Evolutionary conservation across 2,888 invertebrate genomes (phyloP).

Genomic region (Thecophora atra): DNA sequence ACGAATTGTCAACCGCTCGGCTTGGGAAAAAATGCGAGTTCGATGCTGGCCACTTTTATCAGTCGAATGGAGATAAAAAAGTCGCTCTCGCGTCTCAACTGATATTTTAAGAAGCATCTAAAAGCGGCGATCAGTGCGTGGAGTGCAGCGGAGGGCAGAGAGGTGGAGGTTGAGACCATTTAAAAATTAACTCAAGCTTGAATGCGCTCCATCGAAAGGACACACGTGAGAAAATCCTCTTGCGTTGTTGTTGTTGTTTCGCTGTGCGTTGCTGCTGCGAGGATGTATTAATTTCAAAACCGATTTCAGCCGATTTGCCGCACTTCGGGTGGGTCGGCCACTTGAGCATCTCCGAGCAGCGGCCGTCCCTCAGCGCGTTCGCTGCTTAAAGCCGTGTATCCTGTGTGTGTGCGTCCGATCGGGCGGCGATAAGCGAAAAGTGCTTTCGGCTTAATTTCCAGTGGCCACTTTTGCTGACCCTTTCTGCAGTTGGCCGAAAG

Average conservation of each 20-base stretch:
- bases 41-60: background rate
- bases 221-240: slow-evolving; percentile 34
- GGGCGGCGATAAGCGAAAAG: slow-evolving; percentile 26
- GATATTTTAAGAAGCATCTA: background rate
- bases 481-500: background rate
- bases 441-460: slow-evolving; percentile 24
- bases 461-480: slow-evolving; percentile 3
- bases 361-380: background rate
- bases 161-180: slow-evolving; percentile 23
- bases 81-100: background rate
- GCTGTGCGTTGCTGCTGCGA: background rate
- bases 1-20: no score
- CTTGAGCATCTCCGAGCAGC: background rate
- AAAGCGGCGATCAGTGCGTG: background rate
- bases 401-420: slow-evolving; percentile 11
- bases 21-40: no score
- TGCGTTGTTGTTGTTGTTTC: background rate
- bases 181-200: slow-evolving; percentile 26
- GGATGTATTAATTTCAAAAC: slow-evolving; percentile 31
- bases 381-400: slow-evolving; percentile 17
- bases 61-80: slow-evolving; percentile 3
- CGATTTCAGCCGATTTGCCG: slow-evolving; percentile 21
- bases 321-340: slow-evolving; percentile 17
- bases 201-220: slow-evolving; percentile 28
- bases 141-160: background rate